These are phyloP conservation scores for Dasypus novemcinctus DNA, from an alignment of 2,113 vertebrate genomes.

Conservation along the genomic window DNA sequence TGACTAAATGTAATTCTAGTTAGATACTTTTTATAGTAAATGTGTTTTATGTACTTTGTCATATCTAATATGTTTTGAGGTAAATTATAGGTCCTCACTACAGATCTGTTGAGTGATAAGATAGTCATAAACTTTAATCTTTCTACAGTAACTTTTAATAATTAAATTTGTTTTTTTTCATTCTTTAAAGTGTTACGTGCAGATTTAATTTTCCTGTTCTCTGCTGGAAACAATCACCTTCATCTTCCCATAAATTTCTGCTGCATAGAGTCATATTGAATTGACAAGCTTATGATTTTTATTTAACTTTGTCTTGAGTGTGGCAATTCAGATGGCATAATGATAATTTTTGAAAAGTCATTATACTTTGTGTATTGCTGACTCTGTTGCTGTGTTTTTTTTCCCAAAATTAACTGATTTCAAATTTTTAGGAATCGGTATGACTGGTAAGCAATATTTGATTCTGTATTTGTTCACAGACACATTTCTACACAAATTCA, in stretches of 20 bases:
- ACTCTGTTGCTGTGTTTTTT: fast-evolving
- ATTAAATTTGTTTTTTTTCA: neutral
- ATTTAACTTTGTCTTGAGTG: neutral
- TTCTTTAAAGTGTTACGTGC: neutral
- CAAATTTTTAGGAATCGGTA: neutral
- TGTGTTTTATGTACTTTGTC: neutral
- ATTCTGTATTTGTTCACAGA: neutral
- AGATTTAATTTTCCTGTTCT: neutral
- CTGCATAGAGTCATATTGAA: neutral
- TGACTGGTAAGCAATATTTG: neutral
- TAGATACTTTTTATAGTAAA: neutral
- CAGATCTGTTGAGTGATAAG: neutral
- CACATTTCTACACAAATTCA: neutral
- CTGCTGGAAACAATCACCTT: neutral
- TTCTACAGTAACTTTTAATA: neutral
- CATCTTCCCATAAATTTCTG: neutral
- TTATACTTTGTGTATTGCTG: neutral
- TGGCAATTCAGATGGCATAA: neutral
- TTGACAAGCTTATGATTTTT: neutral
- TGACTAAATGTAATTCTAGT: neutral
- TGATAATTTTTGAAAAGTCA: neutral
- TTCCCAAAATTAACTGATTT: neutral
- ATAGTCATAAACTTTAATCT: neutral
- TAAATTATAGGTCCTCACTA: neutral
- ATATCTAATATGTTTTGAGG: neutral